Conservation (phyloP, 2,113 vertebrate genomes). For the Callospermophilus lateralis region DNA sequence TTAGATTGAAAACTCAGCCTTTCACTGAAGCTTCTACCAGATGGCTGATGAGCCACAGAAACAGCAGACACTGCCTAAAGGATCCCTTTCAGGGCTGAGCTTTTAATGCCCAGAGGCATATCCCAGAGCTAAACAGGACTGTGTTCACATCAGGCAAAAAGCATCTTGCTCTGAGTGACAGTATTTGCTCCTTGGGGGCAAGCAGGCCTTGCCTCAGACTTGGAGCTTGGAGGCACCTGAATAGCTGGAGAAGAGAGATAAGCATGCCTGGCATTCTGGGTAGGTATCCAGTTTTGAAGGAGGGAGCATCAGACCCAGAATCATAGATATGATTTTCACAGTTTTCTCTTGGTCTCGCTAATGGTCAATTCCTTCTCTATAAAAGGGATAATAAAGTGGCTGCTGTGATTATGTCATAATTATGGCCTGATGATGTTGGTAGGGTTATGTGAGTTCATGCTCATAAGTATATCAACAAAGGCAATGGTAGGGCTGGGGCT, state of each 20-base stretch:
- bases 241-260: not conserved
- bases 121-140: not conserved
- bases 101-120: constrained; percentile 45
- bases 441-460: not conserved
- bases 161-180: not conserved
- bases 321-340: not conserved
- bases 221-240: not conserved
- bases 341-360: not conserved
- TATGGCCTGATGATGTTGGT: not conserved
- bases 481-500: not conserved
- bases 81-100: constrained; percentile 34
- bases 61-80: not conserved
- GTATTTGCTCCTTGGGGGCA: not conserved
- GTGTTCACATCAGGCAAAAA: not conserved
- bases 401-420: not conserved
- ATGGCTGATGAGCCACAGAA: constrained; percentile 54
- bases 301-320: not conserved
- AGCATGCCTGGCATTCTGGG: not conserved
- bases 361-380: not conserved
- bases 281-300: not conserved
- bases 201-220: not conserved
- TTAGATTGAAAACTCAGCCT: constrained; percentile 43
- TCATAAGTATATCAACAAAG: not conserved
- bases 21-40: constrained; percentile 5
- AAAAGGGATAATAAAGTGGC: not conserved